These are phyloP conservation scores for Haliclystus octoradiatus DNA, from an alignment of 30 jellyfish, hydroid and myxozoan genomes.

Conservation along the genomic window DNA sequence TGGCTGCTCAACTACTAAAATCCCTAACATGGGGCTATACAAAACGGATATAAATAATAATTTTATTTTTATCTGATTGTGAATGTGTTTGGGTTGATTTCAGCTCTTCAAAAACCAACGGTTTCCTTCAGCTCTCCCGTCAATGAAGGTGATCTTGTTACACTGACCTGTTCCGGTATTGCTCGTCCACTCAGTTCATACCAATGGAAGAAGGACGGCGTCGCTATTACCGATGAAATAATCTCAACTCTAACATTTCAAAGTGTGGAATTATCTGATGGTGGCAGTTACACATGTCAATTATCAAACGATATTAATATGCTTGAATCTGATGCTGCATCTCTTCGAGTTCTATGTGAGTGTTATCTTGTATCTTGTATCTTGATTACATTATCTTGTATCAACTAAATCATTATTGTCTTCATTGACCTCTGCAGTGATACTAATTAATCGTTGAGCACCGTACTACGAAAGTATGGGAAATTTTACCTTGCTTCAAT, in stretches of 20 bases:
- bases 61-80: too few relatives aligned
- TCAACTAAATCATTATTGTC: neutral
- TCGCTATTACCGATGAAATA: neutral
- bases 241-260: neutral
- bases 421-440: neutral
- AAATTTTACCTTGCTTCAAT: too few relatives aligned
- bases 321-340: neutral
- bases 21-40: too few relatives aligned
- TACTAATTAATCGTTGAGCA: too few relatives aligned
- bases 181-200: neutral
- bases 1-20: too few relatives aligned
- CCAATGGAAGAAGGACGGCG: constrained; percentile 3
- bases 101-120: too few relatives aligned
- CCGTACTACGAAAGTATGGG: too few relatives aligned
- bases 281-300: neutral
- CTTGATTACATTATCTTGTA: neutral
- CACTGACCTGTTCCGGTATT: neutral
- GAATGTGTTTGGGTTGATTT: too few relatives aligned
- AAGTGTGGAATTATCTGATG: neutral
- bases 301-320: neutral
- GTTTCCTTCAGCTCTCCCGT: too few relatives aligned
- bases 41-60: too few relatives aligned
- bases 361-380: neutral
- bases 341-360: neutral
- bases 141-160: neutral